A percentile compares a stretch with the other conserved stretches of the same genome.
phyloP scores from a whole-genome alignment of 1,140 invertebrate genomes.

The Lucilia sericata region DNA sequence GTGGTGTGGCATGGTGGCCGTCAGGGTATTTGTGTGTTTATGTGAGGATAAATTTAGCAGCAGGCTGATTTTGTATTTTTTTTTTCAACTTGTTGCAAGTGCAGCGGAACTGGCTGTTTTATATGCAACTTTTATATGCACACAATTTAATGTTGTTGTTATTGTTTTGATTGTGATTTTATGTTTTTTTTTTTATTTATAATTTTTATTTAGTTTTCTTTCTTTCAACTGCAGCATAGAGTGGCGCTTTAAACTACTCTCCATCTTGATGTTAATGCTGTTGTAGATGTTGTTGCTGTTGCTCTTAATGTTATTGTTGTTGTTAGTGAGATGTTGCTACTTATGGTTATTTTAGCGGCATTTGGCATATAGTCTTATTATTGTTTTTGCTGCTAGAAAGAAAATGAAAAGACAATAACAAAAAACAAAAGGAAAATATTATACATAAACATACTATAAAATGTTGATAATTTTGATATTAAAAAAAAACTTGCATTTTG shows the following conservation, averaged over 20 bases:
- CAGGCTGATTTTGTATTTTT: not conserved
- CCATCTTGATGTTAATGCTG: not conserved
- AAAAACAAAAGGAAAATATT: not conserved
- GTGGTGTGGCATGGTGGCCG: not conserved
- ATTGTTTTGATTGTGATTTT: conserved; percentile 5
- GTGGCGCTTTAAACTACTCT: conserved; percentile 32
- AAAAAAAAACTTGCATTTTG: not conserved
- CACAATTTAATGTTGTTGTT: conserved; percentile 16
- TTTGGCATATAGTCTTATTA: not conserved
- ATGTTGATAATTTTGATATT: not conserved
- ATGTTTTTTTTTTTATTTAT: not conserved
- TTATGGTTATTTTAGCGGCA: conserved; percentile 40
- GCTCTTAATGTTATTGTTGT: not conserved
- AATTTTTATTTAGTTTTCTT: conserved; percentile 12
- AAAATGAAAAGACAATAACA: not conserved
- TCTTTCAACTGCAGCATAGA: not conserved
- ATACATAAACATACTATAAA: not conserved
- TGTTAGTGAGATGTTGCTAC: conserved; percentile 28
- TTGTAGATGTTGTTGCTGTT: not conserved
- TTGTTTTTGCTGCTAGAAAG: not conserved
- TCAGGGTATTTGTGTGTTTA: not conserved
- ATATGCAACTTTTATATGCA: conserved; percentile 6
- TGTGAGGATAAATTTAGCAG: conserved; percentile 20
- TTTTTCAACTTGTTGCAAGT: not conserved
- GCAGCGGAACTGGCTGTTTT: conserved; percentile 37